Conservation (phyloP, 2,888 invertebrate species). For the Venustoraphidia nigricollis region DNA sequence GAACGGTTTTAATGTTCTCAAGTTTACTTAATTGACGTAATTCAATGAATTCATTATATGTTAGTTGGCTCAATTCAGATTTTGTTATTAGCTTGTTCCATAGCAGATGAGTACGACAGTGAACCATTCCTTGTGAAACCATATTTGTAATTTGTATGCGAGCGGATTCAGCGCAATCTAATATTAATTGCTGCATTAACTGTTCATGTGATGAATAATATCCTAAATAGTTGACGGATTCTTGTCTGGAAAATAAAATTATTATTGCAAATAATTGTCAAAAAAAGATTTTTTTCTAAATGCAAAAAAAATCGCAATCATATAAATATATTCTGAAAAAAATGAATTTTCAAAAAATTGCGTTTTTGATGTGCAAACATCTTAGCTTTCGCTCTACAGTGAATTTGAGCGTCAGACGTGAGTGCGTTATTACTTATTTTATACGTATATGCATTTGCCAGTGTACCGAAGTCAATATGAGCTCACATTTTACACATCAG, state of each 20-base stretch:
- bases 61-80: conserved; percentile 31
- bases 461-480: no score
- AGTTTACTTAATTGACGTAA: conserved; percentile 41
- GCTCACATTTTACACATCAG: no score
- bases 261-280: neutral
- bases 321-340: no score
- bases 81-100: conserved; percentile 48
- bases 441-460: no score
- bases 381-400: no score
- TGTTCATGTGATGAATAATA: conserved; percentile 54
- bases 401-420: no score
- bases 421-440: no score
- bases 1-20: conserved; percentile 38
- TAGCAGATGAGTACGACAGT: conserved; percentile 51
- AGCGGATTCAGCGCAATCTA: conserved; percentile 37
- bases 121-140: conserved; percentile 46
- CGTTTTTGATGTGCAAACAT: no score
- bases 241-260: conserved; percentile 29
- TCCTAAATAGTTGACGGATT: conserved; percentile 51
- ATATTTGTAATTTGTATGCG: conserved; percentile 39
- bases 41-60: conserved; percentile 46
- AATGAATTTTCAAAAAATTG: no score
- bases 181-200: conserved; percentile 43
- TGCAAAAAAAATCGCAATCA: no score
- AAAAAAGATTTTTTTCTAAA: neutral